A percentile compares a stretch with the other conserved stretches of the same genome.
These are phyloP conservation scores for Ylistrum balloti DNA, from an alignment of 1,140 invertebrate genomes.

Conservation along the genomic window DNA sequence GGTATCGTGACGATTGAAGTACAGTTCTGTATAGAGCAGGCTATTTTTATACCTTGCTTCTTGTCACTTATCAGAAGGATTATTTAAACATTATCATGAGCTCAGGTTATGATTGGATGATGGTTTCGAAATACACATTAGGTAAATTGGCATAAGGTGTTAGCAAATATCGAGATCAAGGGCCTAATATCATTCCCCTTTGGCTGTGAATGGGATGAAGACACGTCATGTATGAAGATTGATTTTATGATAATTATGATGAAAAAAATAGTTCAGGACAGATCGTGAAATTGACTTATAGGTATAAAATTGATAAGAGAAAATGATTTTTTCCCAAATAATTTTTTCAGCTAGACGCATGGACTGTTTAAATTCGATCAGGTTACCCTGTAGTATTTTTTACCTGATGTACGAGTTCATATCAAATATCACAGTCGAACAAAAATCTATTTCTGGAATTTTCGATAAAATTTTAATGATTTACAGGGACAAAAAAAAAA, in stretches of 20 bases:
- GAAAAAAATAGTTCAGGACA: background rate
- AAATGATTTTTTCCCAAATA: background rate
- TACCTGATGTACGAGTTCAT: too few relatives aligned
- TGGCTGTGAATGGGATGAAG: background rate
- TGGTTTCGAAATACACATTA: conserved; percentile 13
- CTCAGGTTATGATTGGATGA: background rate
- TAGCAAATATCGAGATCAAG: background rate
- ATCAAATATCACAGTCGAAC: too few relatives aligned
- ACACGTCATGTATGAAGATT: background rate
- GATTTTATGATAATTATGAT: background rate
- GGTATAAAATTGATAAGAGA: background rate
- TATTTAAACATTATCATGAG: conserved; percentile 9
- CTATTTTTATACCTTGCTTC: background rate
- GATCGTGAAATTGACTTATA: background rate
- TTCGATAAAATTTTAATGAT: too few relatives aligned
- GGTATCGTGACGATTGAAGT: background rate
- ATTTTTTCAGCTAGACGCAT: too few relatives aligned
- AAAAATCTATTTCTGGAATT: too few relatives aligned
- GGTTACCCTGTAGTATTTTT: too few relatives aligned
- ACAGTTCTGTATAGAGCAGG: background rate
- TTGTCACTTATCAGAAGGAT: background rate
- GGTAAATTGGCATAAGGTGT: background rate
- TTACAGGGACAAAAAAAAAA: too few relatives aligned
- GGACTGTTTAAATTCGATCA: too few relatives aligned
- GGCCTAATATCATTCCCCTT: background rate